Evolutionary conservation across 2,888 invertebrate species (phyloP).

Genomic region (Ophioninae sp.): DNA sequence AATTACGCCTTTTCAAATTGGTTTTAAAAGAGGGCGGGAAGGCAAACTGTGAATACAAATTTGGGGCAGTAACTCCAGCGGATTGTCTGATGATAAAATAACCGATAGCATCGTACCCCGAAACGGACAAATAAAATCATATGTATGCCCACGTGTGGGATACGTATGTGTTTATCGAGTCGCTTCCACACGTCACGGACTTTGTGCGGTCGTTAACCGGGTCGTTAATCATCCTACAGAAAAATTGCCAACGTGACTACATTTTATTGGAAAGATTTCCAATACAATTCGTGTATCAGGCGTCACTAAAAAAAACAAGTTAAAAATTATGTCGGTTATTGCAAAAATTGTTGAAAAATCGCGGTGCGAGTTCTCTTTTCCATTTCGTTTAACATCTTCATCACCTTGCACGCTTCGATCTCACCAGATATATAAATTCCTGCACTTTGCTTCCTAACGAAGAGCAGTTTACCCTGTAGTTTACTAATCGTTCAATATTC

Average conservation of each 20-base stretch:
- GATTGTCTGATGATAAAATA: not conserved
- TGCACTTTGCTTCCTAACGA: too few relatives aligned
- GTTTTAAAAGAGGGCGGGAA: constrained; percentile 3
- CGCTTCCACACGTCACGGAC: constrained; percentile 1
- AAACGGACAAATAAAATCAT: not conserved
- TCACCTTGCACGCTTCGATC: too few relatives aligned
- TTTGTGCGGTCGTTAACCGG: constrained; percentile 21
- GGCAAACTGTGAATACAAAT: not conserved
- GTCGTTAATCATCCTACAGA: constrained; percentile 24
- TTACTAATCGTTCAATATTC: too few relatives aligned
- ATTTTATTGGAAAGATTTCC: not conserved
- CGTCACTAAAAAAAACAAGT: not conserved
- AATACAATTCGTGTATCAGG: not conserved
- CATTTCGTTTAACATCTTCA: not conserved
- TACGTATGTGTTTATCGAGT: not conserved
- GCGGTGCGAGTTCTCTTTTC: not conserved
- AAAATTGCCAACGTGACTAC: not conserved
- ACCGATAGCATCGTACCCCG: not conserved
- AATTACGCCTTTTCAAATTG: not conserved
- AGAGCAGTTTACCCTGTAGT: too few relatives aligned
- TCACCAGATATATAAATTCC: too few relatives aligned
- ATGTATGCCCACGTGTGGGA: not conserved
- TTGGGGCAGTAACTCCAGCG: not conserved
- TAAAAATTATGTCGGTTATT: not conserved
- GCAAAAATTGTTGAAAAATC: not conserved